Evolutionary conservation across 2,113 vertebrate species (phyloP), one percentile per base, ranked within the genome.

Genomic region (Serinus canaria): DNA sequence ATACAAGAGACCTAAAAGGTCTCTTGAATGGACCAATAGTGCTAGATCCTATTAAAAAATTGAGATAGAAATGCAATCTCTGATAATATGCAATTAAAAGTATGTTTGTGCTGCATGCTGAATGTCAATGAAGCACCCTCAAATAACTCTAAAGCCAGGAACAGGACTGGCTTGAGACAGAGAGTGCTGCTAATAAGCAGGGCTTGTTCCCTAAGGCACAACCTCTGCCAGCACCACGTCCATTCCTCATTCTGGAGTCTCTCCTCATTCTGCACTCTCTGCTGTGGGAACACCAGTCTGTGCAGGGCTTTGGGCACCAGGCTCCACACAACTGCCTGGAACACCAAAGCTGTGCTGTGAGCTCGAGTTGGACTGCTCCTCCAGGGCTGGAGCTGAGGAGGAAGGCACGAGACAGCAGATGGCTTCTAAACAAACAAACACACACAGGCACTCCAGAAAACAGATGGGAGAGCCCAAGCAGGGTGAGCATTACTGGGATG

Each of bases 401-500:
- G 20, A 88, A 94, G 43, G 56, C 67, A 77, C 0, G 3, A 93
- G 76, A 89, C 2, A 2, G 44, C 73, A 92, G 76, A 92, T 90
- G 79, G 35, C 63, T 94, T 89, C 52, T n/a, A 79, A 95, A 76
- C 52, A 90, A 91, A 60, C n/a, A 88, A 77, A 72, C 70, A 58
- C 35, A 83, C 47, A 72, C 15, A 94, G 46, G 75, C 27, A 53
- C 52, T 90, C 30, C 41, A 80, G 83, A 73, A 94, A 93, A 83
- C 49, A 94, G 79, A 86, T 77, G 43, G 55, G 20, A 90, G 72
- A 88, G 77, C 30, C 33, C 55, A 80, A 39, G 50, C 7, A 10
- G 23, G 63, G n/a, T 66, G 41, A 91, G 33, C 46, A 49, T 73
- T 39, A 10, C 49, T 83, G 43, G 39, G 62, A 55, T 67, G 49